These are phyloP conservation scores for Intellagama lesueurii DNA, from an alignment of 2,797 vertebrate genomes.

Conservation along the genomic window DNA sequence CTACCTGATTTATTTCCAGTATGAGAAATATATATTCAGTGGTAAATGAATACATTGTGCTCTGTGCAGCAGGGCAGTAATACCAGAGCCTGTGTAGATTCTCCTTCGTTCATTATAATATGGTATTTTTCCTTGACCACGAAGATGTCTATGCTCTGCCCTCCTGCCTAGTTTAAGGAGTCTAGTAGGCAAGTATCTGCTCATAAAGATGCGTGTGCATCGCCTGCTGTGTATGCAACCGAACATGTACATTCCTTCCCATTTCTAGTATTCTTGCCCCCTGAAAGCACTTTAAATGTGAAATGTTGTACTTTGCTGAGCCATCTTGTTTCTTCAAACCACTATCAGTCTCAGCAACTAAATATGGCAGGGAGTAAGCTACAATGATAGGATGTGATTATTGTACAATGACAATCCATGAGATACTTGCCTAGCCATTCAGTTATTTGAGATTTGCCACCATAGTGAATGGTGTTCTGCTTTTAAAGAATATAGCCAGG, in stretches of 20 bases:
- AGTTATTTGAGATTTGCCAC: neutral
- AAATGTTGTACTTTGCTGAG: neutral
- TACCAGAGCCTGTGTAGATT: neutral
- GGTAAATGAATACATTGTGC: neutral
- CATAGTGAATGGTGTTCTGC: conserved; percentile 25
- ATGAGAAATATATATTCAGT: neutral
- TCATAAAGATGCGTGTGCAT: neutral
- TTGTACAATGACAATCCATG: conserved; percentile 7
- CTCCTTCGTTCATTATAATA: neutral
- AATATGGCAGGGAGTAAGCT: neutral
- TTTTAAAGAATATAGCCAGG: conserved; percentile 37
- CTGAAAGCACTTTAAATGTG: neutral
- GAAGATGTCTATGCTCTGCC: neutral
- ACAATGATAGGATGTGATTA: conserved; percentile 12
- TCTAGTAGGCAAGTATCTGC: neutral
- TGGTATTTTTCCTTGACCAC: neutral
- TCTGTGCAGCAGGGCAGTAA: neutral
- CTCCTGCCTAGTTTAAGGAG: neutral
- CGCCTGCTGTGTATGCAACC: neutral
- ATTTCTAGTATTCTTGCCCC: neutral
- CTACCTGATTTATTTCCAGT: neutral
- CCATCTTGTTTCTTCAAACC: neutral
- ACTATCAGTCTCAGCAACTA: neutral
- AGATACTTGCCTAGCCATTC: conserved; percentile 26
- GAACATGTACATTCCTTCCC: neutral